A percentile compares a stretch with the other conserved stretches of the same genome.
Conservation (phyloP, 1,140 invertebrate genomes). For the Temnothorax nylanderi region DNA sequence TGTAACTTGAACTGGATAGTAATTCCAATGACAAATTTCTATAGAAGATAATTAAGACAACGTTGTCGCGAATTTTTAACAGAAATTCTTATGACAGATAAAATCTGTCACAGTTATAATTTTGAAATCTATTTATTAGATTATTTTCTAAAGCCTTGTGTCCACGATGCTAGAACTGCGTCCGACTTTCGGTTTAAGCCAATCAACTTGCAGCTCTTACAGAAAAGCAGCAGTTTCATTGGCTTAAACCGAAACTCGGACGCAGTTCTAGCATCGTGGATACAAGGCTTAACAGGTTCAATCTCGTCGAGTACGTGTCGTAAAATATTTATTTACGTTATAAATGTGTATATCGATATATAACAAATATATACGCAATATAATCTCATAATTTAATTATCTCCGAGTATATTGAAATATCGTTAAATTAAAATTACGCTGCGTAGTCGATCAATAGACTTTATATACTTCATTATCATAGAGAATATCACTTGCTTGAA, state of each 20-base stretch:
- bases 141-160: no score
- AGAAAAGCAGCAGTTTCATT: no score
- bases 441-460: neutral
- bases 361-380: neutral
- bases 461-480: constrained; percentile 11
- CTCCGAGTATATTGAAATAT: constrained; percentile 9
- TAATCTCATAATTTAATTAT: neutral
- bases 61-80: neutral
- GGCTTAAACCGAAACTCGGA: no score
- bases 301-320: neutral
- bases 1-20: neutral
- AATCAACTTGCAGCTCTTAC: no score
- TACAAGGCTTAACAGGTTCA: neutral
- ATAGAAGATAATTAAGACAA: neutral
- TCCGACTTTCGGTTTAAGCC: no score
- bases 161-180: no score
- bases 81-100: neutral
- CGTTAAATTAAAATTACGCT: neutral
- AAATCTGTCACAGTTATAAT: neutral
- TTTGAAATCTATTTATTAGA: neutral
- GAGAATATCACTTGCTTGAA: constrained; percentile 7
- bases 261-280: no score
- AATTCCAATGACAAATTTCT: constrained; percentile 7
- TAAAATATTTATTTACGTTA: neutral
- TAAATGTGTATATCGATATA: neutral